Conservation (phyloP, 30 jellyfish, hydroid and myxozoan genomes). For the Chironex yamaguchii region DNA sequence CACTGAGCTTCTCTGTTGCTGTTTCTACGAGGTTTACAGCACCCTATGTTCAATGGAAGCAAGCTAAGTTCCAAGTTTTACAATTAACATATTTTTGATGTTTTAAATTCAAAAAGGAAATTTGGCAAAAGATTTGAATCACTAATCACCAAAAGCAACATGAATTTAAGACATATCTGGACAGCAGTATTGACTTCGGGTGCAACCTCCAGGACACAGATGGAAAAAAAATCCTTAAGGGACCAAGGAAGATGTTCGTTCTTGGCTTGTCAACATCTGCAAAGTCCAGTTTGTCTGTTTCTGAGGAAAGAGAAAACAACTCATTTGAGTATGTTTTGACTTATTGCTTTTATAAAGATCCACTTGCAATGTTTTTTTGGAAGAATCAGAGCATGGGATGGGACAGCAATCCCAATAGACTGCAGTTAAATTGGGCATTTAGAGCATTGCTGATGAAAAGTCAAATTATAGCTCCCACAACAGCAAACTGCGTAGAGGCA, state of each 20-base stretch:
- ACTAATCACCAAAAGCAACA: conserved; percentile 11
- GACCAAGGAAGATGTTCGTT: too few species aligned
- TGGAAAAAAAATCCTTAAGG: too few species aligned
- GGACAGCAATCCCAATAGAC: conserved; percentile 26
- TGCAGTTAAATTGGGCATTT: conserved; percentile 24
- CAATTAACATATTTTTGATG: conserved; percentile 36
- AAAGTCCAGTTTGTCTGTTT: too few species aligned
- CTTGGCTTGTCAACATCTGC: too few species aligned
- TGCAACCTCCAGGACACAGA: too few species aligned
- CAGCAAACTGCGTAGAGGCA: conserved; percentile 46
- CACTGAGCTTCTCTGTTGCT: conserved; percentile 45
- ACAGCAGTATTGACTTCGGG: too few species aligned
- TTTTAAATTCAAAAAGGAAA: conserved; percentile 41
- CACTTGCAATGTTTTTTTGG: conserved; percentile 22
- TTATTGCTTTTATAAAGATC: conserved; percentile 17
- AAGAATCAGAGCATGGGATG: conserved; percentile 44
- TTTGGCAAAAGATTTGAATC: conserved; percentile 24
- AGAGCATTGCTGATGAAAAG: conserved; percentile 27
- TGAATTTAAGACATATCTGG: too few species aligned
- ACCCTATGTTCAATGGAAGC: conserved; percentile 15
- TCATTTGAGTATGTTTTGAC: conserved; percentile 11
- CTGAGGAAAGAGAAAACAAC: too few species aligned
- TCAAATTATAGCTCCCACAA: conserved; percentile 18
- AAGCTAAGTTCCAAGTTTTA: conserved; percentile 4
- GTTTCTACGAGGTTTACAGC: conserved; percentile 7